Base-by-base conservation (phyloP, 2,888 invertebrate genomes). In the Rutpela maculata region DNA sequence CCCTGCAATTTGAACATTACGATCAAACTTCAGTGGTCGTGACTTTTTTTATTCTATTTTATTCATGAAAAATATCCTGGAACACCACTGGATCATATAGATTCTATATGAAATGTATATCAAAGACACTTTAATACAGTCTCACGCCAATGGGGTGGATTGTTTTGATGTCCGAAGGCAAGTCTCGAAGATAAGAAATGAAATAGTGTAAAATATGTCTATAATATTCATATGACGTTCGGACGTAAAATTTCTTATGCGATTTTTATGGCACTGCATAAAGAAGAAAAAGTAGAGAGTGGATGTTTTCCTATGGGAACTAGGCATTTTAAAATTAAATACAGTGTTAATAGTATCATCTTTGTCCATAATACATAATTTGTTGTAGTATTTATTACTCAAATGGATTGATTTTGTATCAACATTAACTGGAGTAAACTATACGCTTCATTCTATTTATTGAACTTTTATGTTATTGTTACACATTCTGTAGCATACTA, bases 111-210 rank as follows among this genome's bases (percentile, higher is more conserved):
- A 26, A 65, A 55, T 19, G 59, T 18, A 63, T 72, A 72, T 72
- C 62, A 72, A 63, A 72, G 63, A 62, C 72, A 50, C 19, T 72
- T 63, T 72, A 63, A 72, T 60, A 70, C n/a, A 63, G 63, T 31
- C 72, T 50, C 62, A 43, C 72, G 72, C 59, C 60, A 60, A 57
- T 63, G 63, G 72, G 57, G 55, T 72, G 63, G 22, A 72, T 63
- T 63, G 72, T 72, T 72, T 72, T 55, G 62, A 72, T 72, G 72
- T 63, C 72, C 72, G 50, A 72, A n/a, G 72, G 72, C 72, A 55
- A 72, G 50, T 62, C 67, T 43, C 22, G 17, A 63, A 62, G 72
- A 72, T 72, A 72, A 60, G 70, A 60, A n/a, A 22, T 38, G 18
- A 18, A 59, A 9, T 70, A 70, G 60, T 43, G 43, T 60, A 70